These are phyloP conservation scores for Babyrousa celebensis DNA, from an alignment of 2,797 vertebrate genomes.

Conservation along the genomic window DNA sequence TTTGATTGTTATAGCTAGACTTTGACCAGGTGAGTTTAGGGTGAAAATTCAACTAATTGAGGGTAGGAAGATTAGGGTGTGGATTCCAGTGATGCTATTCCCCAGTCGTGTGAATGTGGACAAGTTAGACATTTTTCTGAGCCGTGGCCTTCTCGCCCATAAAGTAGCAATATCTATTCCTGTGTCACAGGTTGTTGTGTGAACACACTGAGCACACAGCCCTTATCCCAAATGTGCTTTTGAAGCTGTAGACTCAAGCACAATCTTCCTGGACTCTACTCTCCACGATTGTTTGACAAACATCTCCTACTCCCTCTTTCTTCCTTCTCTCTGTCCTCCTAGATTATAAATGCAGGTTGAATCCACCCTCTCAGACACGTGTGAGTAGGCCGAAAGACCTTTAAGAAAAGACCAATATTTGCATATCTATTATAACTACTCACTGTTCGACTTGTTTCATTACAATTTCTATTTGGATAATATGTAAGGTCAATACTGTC, in stretches of 20 bases:
- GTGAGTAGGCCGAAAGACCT: constrained; percentile 92
- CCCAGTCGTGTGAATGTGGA: neutral
- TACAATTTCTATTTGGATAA: constrained; percentile 94
- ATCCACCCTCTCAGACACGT: constrained; percentile 86
- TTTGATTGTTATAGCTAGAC: neutral
- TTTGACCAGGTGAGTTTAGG: neutral
- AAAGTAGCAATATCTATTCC: neutral
- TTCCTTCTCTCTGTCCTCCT: constrained; percentile 45
- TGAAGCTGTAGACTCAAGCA: neutral
- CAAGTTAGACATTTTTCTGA: neutral
- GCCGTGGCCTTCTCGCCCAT: neutral
- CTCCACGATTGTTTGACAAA: neutral
- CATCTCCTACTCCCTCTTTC: constrained; percentile 27
- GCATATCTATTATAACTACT: constrained; percentile 94
- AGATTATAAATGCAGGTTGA: constrained; percentile 87
- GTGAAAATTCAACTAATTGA: neutral
- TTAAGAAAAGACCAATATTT: constrained; percentile 95
- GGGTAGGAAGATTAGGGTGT: neutral
- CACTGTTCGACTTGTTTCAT: constrained; percentile 93
- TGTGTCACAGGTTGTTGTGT: neutral
- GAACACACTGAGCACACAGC: neutral
- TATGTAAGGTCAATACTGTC: constrained; percentile 94
- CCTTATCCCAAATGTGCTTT: neutral
- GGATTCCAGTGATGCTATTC: neutral
- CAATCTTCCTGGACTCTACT: neutral